Evolutionary conservation across 2,888 invertebrate genomes (phyloP).

Genomic region (Apamea crenata): DNA sequence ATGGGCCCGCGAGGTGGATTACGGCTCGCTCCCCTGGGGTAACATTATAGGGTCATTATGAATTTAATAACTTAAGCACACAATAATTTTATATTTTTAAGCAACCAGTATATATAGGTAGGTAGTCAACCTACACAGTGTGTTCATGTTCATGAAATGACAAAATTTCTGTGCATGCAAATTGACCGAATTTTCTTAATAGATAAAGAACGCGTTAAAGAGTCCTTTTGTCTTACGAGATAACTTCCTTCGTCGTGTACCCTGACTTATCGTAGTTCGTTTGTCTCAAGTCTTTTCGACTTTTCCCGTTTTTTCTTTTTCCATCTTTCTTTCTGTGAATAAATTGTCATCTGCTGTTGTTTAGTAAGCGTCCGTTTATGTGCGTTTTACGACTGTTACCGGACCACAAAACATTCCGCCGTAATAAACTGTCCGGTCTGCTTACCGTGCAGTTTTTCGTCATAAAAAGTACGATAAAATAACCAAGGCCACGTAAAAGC

Average conservation of each 20-base stretch:
- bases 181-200: conserved; percentile 27
- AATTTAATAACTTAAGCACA: conserved; percentile 23
- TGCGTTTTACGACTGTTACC: conserved; percentile 56
- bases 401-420: conserved; percentile 53
- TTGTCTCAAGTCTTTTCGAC: conserved; percentile 40
- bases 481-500: conserved; percentile 12
- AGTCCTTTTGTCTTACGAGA: conserved; percentile 59
- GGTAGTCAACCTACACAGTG: background rate
- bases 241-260: conserved; percentile 60
- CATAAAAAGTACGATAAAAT: conserved; percentile 39
- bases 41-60: background rate
- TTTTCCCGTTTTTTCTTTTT: conserved; percentile 26
- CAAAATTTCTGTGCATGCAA: conserved; percentile 33
- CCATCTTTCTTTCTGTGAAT: conserved; percentile 44
- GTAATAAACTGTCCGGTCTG: conserved; percentile 47
- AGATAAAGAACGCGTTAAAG: conserved; percentile 39
- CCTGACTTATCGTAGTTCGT: conserved; percentile 54
- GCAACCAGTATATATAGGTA: background rate
- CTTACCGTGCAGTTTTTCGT: conserved; percentile 43
- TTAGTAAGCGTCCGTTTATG: conserved; percentile 48
- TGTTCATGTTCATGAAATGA: conserved; percentile 1
- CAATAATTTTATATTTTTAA: conserved; percentile 9
- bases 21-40: background rate
- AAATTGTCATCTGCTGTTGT: conserved; percentile 53
- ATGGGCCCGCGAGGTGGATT: background rate